A percentile compares a stretch with the other conserved stretches of the same genome.
Conservation (phyloP, 2,888 invertebrate species). For the Diaprepes abbreviatus region DNA sequence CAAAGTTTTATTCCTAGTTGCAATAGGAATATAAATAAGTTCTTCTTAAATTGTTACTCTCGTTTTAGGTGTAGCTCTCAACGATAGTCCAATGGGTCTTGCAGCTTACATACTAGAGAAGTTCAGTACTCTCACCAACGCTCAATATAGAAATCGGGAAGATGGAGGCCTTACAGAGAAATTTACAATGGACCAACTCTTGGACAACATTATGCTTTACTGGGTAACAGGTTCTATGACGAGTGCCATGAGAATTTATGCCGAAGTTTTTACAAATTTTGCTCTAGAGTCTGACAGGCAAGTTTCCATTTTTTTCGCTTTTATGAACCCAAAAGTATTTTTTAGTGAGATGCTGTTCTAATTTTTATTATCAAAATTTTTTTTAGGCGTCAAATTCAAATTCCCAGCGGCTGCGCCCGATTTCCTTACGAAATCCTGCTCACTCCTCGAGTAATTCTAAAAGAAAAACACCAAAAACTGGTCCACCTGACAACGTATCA, state of each 20-base stretch:
- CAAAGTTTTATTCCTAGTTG: background rate
- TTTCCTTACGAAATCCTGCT: conserved; percentile 80
- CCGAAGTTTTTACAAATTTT: conserved; percentile 70
- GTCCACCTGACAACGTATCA: conserved; percentile 66
- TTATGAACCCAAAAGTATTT: too few relatives aligned
- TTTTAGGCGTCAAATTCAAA: conserved; percentile 59
- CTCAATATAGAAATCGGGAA: conserved; percentile 65
- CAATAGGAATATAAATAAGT: background rate
- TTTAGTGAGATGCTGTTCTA: too few relatives aligned
- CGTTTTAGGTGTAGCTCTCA: conserved; percentile 72
- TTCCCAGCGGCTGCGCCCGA: conserved; percentile 79
- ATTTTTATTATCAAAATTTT: too few relatives aligned
- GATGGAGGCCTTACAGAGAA: conserved; percentile 79
- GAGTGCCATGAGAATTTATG: conserved; percentile 81
- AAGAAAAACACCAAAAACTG: conserved; percentile 75
- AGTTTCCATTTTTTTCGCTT: too few relatives aligned
- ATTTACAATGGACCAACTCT: conserved; percentile 77
- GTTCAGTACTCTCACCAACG: conserved; percentile 82
- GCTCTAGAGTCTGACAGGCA: conserved; percentile 9
- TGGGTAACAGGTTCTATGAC: conserved; percentile 82
- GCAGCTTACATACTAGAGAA: conserved; percentile 94
- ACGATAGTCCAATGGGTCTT: conserved; percentile 86
- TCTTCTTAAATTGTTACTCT: too few relatives aligned
- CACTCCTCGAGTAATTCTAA: conserved; percentile 73
- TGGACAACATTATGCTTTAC: conserved; percentile 87